Base-by-base conservation (phyloP, 2,888 invertebrate genomes). In the Calameuta pallipes region DNA sequence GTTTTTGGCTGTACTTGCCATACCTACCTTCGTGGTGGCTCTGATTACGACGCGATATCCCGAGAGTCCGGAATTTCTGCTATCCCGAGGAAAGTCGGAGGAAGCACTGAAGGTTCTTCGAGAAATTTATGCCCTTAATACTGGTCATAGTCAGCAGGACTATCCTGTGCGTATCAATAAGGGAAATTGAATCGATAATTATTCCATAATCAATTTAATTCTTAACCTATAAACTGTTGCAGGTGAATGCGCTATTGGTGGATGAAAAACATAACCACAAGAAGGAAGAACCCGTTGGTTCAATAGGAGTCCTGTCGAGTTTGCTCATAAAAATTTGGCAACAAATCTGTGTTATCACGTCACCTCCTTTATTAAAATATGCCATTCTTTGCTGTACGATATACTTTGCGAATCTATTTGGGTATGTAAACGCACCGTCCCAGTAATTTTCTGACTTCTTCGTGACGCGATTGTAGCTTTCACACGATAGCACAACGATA, bases 61-160 rank as follows among this genome's bases (percentile, higher is more conserved):
- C 0, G 97, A 97, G 88, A 97, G 96, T 81, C 97, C 97, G 0
- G 96, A 96, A 90, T 97, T 95, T 89, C 92, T 95, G 71, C 92
- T 95, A 69, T 94, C 95, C 0, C 94, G 93, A 76, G 95, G 95
- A 0, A 91, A 93, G 77, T 90, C 93, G 1, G 93, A 94, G 0
- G 93, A 93, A 71, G 95, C 96, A 0, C 87, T 96, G 75, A 83
- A 89, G 70, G 93, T 95, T 37, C 88, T 97, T 68, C 92, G 92
- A 77, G 88, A 87, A 4, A 95, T 96, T 81, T 96, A 94, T 85
- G 92, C 93, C 2, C 88, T 85, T 0, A 95, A 95, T 84, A 92
- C 92, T 70, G 93, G 93, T 2, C 89, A 89, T 2, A 79, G 90
- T 0, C 85, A 89, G 33, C 89, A 90, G 0, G 93, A 93, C 0